A percentile compares a stretch with the other conserved stretches of the same genome.
phyloP scores from a whole-genome alignment of 2,113 vertebrate species.

The Lynx canadensis region DNA sequence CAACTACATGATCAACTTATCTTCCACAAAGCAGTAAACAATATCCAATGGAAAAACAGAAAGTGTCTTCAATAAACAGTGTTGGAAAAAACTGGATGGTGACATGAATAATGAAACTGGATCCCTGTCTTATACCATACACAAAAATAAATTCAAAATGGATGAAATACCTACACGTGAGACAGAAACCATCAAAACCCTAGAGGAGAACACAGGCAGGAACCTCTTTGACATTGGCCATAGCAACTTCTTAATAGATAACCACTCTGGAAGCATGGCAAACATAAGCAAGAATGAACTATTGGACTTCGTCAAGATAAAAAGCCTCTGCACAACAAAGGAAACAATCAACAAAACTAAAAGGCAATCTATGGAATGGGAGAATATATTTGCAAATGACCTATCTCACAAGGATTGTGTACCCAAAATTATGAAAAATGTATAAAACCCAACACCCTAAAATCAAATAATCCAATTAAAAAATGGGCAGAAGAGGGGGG shows the following conservation, averaged over 20 bases:
- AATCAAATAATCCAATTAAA: neutral
- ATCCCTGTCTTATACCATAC: neutral
- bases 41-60: neutral
- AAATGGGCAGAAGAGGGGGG: neutral
- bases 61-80: neutral
- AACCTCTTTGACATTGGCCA: neutral
- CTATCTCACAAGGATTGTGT: neutral
- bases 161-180: neutral
- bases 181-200: neutral
- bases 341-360: neutral
- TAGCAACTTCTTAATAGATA: neutral
- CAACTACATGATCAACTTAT: neutral
- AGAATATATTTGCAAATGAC: neutral
- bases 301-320: neutral
- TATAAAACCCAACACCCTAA: neutral
- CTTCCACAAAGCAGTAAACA: neutral
- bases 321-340: neutral
- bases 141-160: neutral
- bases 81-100: neutral
- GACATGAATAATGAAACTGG: neutral
- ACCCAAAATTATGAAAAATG: neutral
- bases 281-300: neutral
- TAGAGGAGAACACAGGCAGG: neutral
- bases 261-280: neutral
- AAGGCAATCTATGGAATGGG: neutral